phyloP scores from a whole-genome alignment of 1,140 invertebrate species.

The Odontomachus brunneus region DNA sequence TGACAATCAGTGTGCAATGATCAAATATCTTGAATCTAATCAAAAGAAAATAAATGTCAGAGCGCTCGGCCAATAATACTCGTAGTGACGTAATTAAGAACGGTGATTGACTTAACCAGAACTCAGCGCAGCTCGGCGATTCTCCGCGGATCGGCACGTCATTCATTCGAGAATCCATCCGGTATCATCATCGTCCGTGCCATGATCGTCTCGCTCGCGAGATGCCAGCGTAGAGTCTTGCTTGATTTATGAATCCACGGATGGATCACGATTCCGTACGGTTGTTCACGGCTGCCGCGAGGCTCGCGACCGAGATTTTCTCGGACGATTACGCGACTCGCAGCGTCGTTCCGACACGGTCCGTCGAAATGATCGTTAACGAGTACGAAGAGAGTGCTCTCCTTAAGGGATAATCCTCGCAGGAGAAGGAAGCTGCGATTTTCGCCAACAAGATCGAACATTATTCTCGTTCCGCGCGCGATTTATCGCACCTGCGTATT shows the following conservation, averaged over 20 bases:
- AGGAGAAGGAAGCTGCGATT: slow-evolving; percentile 10
- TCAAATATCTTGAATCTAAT: no score
- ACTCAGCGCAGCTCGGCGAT: no score
- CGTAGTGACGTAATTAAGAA: slow-evolving; percentile 13
- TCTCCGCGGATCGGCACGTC: neutral
- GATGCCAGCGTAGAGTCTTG: neutral
- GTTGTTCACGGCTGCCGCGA: no score
- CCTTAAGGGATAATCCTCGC: no score
- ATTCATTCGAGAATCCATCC: slow-evolving; percentile 23
- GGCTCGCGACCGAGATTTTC: slow-evolving; percentile 15
- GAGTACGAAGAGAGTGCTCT: neutral
- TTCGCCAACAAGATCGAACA: neutral
- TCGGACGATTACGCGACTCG: slow-evolving; percentile 31
- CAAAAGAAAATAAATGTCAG: no score
- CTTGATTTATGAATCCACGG: slow-evolving; percentile 56
- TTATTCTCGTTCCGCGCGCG: slow-evolving; percentile 18
- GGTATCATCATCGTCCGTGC: slow-evolving; percentile 11
- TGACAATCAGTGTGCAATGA: no score
- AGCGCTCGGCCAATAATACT: no score
- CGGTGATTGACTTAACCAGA: neutral
- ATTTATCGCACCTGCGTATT: slow-evolving; percentile 39
- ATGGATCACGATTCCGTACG: slow-evolving; percentile 31
- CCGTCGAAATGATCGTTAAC: slow-evolving; percentile 14
- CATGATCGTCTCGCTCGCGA: slow-evolving; percentile 14
- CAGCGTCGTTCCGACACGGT: neutral